A percentile compares a stretch with the other conserved stretches of the same genome.
Conservation (phyloP, 2,888 invertebrate genomes). For the Pherbina coryleti region DNA sequence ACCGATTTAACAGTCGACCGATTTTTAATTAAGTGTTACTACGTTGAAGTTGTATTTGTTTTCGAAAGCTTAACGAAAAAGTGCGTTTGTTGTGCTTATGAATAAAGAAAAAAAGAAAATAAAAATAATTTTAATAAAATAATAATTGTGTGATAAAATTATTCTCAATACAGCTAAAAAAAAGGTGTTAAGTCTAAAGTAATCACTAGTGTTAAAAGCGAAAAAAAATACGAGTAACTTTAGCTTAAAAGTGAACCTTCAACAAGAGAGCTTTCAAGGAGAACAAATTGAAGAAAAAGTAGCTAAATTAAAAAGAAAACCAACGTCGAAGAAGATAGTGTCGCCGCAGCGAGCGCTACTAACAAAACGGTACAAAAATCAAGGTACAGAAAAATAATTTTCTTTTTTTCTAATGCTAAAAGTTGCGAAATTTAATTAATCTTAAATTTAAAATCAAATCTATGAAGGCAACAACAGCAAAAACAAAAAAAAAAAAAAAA, state of each 20-base stretch:
- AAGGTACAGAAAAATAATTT: background rate
- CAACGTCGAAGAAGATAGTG: background rate
- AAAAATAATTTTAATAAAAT: too few relatives aligned
- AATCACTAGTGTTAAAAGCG: background rate
- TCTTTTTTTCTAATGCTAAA: too few relatives aligned
- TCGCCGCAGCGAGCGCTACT: too few relatives aligned
- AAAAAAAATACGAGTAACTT: too few relatives aligned
- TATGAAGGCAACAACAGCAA: background rate
- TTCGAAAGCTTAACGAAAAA: too few relatives aligned
- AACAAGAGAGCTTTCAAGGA: background rate
- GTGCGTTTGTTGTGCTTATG: background rate
- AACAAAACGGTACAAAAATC: background rate
- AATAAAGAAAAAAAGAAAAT: too few relatives aligned
- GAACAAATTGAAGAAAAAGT: background rate
- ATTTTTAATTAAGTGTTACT: background rate
- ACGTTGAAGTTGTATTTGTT: too few relatives aligned
- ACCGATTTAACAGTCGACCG: background rate
- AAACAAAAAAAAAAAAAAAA: background rate
- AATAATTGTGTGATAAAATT: conserved; percentile 15
- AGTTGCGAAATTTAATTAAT: background rate
- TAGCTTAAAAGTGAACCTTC: background rate
- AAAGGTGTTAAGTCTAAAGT: background rate
- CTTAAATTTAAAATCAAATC: too few relatives aligned
- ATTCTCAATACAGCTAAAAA: background rate
- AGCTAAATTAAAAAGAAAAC: background rate